Evolutionary conservation across 2,113 vertebrate genomes (phyloP), one percentile per base, ranked within the genome.

Genomic region (Morphnarchus princeps): DNA sequence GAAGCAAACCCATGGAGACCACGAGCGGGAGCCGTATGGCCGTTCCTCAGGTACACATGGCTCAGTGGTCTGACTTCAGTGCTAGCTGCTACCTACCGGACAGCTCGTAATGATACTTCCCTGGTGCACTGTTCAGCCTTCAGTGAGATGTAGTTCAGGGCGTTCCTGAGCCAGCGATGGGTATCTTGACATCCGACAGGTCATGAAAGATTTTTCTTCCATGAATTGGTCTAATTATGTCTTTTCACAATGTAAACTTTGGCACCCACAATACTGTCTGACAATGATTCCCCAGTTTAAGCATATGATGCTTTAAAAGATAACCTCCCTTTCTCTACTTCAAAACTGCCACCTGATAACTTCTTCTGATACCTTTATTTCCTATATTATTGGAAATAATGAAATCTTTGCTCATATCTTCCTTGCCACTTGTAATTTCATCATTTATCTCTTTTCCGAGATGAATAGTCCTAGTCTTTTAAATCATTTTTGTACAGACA

Each of bases 1-100:
- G 91, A 66, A 71, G n/a, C 36, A 81, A 52, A 49, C 3, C 36
- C 34, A 2, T 5, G 28, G 43, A 69, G 15, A 16, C 4, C 10
- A 0, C 1, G 9, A 2, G 5, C 21, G 31, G 73, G 45, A 92
- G 76, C 2, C 0, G 1, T 32, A 14, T 3, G 21, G 72, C 16
- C 0, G 0, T 61, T 82, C 38, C 32, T 57, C 71, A 10, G 2
- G 4, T 6, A 28, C 32, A 4, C 11, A 2, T 8, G 49, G 14
- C 34, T 65, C 28, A 3, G 0, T 3, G 36, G 34, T 47, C 43
- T 73, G 54, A 18, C 59, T 73, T 43, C 73, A 55, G 45, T 10
- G 15, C 31, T 32, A 20, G 8, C 26, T 87, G 77, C 72, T 67
- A 13, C 49, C 40, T n/a, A 25, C 0, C 0, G 0, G 19, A 17